Evolutionary conservation across 2,113 vertebrate genomes (phyloP).

Genomic region (Sylvia atricapilla): DNA sequence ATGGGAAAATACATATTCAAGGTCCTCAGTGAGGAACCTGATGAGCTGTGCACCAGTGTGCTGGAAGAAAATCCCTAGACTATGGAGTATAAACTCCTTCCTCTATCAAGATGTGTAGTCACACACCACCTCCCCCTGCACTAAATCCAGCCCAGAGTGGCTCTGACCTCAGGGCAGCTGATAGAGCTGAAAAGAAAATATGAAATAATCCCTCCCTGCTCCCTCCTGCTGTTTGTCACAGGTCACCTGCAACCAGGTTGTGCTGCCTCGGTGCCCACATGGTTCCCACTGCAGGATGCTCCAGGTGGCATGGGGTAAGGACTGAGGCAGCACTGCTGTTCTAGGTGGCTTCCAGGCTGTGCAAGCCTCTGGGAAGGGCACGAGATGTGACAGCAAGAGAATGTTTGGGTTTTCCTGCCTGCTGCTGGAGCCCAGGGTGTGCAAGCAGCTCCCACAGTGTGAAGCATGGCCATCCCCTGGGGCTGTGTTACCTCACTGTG

Average conservation of each 20-base stretch:
- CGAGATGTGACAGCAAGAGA: accelerated
- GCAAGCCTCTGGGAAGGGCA: not conserved
- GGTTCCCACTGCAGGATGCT: not conserved
- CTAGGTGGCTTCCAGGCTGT: not conserved
- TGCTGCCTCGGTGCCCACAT: accelerated
- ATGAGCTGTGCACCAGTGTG: not conserved
- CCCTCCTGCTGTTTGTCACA: not conserved
- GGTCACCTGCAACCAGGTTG: not conserved
- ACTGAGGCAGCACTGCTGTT: not conserved
- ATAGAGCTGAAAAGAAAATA: not conserved
- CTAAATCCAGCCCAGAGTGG: not conserved
- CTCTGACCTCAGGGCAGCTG: not conserved
- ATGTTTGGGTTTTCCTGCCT: not conserved
- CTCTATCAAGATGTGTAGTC: not conserved
- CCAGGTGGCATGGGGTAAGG: not conserved
- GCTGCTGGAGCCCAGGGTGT: not conserved
- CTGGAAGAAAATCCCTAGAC: not conserved
- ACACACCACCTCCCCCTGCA: not conserved
- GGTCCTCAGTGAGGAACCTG: not conserved
- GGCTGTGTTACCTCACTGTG: accelerated
- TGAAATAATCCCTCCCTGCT: not conserved
- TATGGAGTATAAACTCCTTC: not conserved
- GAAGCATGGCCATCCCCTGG: accelerated
- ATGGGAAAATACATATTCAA: not conserved
- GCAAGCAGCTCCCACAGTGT: not conserved